A percentile compares a stretch with the other conserved stretches of the same genome.
Conservation (phyloP, 1,140 invertebrate genomes). For the Drusus annulatus region DNA sequence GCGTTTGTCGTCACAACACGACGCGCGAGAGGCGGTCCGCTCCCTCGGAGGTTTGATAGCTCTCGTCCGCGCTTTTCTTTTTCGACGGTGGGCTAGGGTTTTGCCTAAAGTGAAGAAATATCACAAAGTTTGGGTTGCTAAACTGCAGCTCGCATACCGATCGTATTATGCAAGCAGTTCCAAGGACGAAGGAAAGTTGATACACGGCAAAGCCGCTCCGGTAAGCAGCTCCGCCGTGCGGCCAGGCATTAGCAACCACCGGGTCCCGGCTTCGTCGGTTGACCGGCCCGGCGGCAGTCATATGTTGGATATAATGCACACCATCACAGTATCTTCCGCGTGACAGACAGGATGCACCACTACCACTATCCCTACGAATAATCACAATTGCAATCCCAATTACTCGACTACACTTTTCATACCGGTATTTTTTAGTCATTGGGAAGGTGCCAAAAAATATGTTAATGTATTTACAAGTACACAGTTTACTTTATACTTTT, state of each 20-base stretch:
- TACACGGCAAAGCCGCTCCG: slow-evolving; percentile 36
- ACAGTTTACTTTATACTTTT: too few relatives aligned
- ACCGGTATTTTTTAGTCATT: too few relatives aligned
- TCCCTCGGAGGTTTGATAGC: too few relatives aligned
- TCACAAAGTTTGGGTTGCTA: background rate
- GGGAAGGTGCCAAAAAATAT: too few relatives aligned
- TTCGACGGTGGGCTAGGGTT: background rate
- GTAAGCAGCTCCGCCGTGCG: slow-evolving; percentile 1
- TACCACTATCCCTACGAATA: background rate
- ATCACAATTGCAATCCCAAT: too few relatives aligned
- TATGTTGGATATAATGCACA: too few relatives aligned
- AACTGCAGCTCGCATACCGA: slow-evolving; percentile 52
- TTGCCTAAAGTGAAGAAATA: background rate
- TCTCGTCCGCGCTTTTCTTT: background rate
- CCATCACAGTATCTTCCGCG: background rate
- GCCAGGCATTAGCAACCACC: slow-evolving; percentile 18
- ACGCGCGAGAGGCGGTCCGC: too few relatives aligned
- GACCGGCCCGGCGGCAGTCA: too few relatives aligned
- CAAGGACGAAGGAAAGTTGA: slow-evolving; percentile 59
- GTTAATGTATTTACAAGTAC: too few relatives aligned
- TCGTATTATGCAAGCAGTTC: slow-evolving; percentile 52
- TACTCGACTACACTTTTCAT: too few relatives aligned
- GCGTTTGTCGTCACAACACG: too few relatives aligned
- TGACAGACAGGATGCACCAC: background rate
- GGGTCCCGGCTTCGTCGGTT: background rate